Evolutionary conservation across 2,888 invertebrate species (phyloP).

Genomic region (Thyatira batis): DNA sequence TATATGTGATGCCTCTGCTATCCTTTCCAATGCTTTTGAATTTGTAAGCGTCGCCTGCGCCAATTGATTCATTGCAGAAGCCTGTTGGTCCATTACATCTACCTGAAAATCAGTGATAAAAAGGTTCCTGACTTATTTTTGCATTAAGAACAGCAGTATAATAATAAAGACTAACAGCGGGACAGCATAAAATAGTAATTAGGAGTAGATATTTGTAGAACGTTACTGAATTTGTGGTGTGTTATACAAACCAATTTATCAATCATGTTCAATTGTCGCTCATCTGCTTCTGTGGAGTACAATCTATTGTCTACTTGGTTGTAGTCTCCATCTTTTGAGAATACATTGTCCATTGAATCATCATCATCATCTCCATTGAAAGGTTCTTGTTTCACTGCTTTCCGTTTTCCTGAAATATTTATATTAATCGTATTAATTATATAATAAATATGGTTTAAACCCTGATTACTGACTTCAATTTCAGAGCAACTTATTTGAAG

Average conservation of each 20-base stretch:
- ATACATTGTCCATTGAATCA: slow-evolving; percentile 41
- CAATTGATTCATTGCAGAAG: slow-evolving; percentile 59
- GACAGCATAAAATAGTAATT: slow-evolving; percentile 5
- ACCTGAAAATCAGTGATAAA: slow-evolving; percentile 38
- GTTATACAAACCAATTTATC: slow-evolving; percentile 63
- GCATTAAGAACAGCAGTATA: no score
- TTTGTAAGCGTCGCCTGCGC: slow-evolving; percentile 61
- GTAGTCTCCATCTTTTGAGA: slow-evolving; percentile 42
- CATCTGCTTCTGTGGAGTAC: slow-evolving; percentile 48
- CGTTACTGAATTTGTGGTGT: no score
- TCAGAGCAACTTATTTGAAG: no score
- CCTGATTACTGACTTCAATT: no score
- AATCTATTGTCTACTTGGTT: slow-evolving; percentile 32
- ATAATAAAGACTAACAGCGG: no score
- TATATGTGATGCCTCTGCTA: slow-evolving; percentile 69
- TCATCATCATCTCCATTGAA: slow-evolving; percentile 49
- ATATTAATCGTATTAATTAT: no score
- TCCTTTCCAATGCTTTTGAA: slow-evolving; percentile 59
- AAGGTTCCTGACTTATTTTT: no score
- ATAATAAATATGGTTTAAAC: no score
- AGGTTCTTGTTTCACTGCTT: slow-evolving; percentile 51
- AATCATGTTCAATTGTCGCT: slow-evolving; percentile 56
- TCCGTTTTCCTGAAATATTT: slow-evolving; percentile 49
- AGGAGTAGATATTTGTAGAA: no score
- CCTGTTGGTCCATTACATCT: slow-evolving; percentile 68